These are phyloP conservation scores for Platyura marginata DNA, from an alignment of 1,140 invertebrate species.

Conservation along the genomic window DNA sequence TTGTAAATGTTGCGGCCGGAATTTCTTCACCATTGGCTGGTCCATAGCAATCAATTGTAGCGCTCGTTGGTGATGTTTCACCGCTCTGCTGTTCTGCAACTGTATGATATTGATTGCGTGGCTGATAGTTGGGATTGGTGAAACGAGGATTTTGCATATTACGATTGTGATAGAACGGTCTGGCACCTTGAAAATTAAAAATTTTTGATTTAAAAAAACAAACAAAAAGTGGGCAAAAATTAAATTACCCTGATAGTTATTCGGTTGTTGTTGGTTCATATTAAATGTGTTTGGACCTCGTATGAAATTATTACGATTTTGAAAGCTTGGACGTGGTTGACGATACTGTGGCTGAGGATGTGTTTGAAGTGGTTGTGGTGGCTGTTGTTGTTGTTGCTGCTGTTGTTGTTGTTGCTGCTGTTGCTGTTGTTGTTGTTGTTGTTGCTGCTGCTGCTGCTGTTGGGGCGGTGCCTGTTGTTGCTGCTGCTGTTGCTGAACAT, in stretches of 20 bases:
- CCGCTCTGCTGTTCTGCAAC: background rate
- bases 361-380: background rate
- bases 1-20: background rate
- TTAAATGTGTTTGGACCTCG: background rate
- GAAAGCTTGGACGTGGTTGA: background rate
- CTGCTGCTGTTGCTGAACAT: background rate
- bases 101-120: background rate
- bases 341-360: background rate
- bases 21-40: background rate
- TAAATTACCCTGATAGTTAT: background rate
- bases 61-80: background rate
- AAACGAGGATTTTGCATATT: too few species aligned
- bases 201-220: too few species aligned
- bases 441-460: background rate
- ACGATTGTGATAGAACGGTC: too few species aligned
- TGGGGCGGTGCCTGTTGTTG: background rate
- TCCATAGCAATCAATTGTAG: background rate
- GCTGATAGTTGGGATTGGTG: background rate
- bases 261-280: background rate
- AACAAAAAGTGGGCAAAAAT: background rate
- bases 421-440: background rate
- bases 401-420: background rate
- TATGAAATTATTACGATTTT: background rate
- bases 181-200: too few species aligned
- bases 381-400: too few species aligned